phyloP scores from a whole-genome alignment of 2,888 invertebrate genomes.

The Dexiosoma caninum region DNA sequence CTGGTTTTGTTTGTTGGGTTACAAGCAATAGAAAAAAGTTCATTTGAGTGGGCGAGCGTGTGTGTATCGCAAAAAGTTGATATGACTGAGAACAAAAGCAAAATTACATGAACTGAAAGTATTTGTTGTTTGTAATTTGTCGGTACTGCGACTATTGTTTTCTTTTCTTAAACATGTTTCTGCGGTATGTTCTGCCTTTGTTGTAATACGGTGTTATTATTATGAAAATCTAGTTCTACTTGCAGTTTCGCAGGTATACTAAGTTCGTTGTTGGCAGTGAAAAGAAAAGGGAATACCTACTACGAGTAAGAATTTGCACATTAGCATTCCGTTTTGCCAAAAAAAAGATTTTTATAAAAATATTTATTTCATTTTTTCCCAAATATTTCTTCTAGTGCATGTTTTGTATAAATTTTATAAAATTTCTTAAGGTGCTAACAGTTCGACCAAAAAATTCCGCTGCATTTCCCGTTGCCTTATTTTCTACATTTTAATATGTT shows the following conservation, averaged over 20 bases:
- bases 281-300: neutral
- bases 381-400: neutral
- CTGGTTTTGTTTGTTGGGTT: no score
- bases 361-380: neutral
- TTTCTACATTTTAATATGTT: constrained; percentile 10
- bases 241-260: neutral
- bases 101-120: constrained; percentile 31
- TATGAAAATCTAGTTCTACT: neutral
- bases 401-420: neutral
- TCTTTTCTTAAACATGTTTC: constrained; percentile 22
- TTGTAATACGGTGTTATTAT: neutral
- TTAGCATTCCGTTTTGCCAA: no score
- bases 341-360: no score
- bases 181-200: neutral
- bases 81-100: constrained; percentile 28
- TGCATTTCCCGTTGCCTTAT: neutral
- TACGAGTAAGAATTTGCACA: no score
- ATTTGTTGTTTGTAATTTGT: constrained; percentile 25
- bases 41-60: neutral
- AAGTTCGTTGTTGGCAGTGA: no score
- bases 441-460: neutral
- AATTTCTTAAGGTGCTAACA: neutral
- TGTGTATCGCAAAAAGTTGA: constrained; percentile 16
- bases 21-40: no score
- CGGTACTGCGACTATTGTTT: constrained; percentile 15